A percentile compares a stretch with the other conserved stretches of the same genome.
Evolutionary conservation across 2,888 invertebrate species (phyloP).

Genomic region (Brenthis hecate): DNA sequence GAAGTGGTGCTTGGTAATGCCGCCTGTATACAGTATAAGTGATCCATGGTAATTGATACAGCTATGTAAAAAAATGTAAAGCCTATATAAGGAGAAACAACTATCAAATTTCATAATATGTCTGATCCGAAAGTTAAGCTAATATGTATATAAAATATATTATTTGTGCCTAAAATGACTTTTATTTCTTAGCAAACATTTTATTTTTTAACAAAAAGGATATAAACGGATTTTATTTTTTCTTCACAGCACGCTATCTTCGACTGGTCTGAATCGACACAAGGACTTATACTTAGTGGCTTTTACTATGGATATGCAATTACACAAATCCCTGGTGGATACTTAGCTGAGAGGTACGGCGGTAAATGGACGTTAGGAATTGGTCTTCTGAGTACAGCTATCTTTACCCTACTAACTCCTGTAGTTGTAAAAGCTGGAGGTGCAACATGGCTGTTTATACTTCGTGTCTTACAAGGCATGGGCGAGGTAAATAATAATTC

Average conservation of each 20-base stretch:
- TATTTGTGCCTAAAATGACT: no score
- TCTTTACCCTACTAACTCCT: slow-evolving; percentile 92
- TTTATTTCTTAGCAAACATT: no score
- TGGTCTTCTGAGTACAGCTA: slow-evolving; percentile 90
- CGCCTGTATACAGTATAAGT: no score
- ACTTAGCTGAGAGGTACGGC: slow-evolving; percentile 90
- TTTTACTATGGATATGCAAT: slow-evolving; percentile 94
- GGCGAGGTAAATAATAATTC: slow-evolving; percentile 83
- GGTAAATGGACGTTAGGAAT: slow-evolving; percentile 92
- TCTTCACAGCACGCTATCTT: slow-evolving; percentile 77
- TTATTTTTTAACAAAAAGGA: no score
- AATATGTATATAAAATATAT: no score
- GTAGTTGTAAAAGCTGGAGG: slow-evolving; percentile 84
- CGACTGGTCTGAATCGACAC: slow-evolving; percentile 88
- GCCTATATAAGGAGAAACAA: no score
- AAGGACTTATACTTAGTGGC: slow-evolving; percentile 89
- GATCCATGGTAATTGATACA: no score
- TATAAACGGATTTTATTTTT: slow-evolving; percentile 24
- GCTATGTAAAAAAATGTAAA: no score
- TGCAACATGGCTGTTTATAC: slow-evolving; percentile 80
- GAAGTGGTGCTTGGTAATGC: no score
- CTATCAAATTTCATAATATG: no score
- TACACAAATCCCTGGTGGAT: slow-evolving; percentile 93
- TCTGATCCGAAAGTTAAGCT: no score
- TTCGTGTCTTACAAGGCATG: slow-evolving; percentile 88